Evolutionary conservation across 2,797 vertebrate genomes (phyloP).

Genomic region (Pogoniulus pusillus): DNA sequence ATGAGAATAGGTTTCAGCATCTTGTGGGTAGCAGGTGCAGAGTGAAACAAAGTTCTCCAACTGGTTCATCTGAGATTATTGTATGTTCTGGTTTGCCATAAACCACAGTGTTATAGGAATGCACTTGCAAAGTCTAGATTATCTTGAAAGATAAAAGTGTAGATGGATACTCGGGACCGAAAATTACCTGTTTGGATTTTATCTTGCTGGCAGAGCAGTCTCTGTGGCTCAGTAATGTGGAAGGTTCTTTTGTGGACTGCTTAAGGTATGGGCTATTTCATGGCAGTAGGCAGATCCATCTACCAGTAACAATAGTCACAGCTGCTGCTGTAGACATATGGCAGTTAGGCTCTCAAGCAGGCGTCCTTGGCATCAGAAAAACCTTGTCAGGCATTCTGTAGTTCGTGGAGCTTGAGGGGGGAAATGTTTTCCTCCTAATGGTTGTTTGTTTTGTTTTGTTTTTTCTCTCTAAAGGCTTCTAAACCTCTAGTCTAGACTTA

Average conservation of each 20-base stretch:
- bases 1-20: background rate
- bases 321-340: background rate
- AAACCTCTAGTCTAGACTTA: background rate
- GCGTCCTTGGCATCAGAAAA: background rate
- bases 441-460: background rate
- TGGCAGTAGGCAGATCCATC: background rate
- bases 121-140: background rate
- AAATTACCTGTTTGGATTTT: background rate
- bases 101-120: fast-evolving
- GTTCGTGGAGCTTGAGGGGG: background rate
- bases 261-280: background rate
- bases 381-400: background rate
- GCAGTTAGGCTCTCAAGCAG: background rate
- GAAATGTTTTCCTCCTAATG: background rate
- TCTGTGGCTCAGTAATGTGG: background rate
- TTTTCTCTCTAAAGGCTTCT: background rate
- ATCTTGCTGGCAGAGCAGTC: fast-evolving
- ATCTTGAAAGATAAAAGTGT: background rate
- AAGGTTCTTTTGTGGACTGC: background rate
- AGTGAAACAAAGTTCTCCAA: background rate
- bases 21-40: background rate
- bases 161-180: background rate
- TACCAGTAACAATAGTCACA: background rate
- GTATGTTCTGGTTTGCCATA: background rate
- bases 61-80: background rate